These are phyloP conservation scores for Phalanger gymnotis DNA, from an alignment of 2,797 vertebrate species.

Conservation along the genomic window DNA sequence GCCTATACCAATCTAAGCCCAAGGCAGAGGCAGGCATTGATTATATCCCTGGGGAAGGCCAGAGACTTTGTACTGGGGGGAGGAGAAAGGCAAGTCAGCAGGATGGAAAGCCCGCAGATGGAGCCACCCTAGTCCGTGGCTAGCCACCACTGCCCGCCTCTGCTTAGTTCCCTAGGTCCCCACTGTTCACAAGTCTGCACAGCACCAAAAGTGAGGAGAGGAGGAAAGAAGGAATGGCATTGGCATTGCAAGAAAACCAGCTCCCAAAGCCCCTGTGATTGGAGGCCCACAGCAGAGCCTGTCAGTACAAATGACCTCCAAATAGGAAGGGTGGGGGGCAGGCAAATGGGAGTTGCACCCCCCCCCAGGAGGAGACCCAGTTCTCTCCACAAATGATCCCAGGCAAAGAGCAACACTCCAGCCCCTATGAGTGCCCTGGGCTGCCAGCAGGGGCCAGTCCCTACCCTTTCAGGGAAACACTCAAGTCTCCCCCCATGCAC, in stretches of 20 bases:
- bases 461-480: background rate
- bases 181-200: background rate
- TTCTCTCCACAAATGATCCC: background rate
- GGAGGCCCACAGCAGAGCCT: background rate
- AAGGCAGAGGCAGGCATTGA: background rate
- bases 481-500: conserved; percentile 6
- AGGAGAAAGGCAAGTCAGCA: background rate
- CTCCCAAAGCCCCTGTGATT: background rate
- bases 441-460: background rate
- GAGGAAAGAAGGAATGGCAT: conserved; percentile 52
- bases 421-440: background rate
- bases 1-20: background rate
- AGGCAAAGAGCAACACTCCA: background rate
- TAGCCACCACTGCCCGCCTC: background rate
- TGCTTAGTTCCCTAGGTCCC: background rate
- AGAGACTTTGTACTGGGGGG: too few species aligned
- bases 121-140: background rate
- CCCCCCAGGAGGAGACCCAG: background rate
- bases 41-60: background rate
- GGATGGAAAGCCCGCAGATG: background rate
- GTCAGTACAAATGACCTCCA: background rate
- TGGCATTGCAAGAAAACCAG: background rate
- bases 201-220: background rate
- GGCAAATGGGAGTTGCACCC: background rate
- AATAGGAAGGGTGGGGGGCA: background rate